Evolutionary conservation across 2,797 vertebrate species (phyloP).

Genomic region (Lepilemur ruficaudatus): DNA sequence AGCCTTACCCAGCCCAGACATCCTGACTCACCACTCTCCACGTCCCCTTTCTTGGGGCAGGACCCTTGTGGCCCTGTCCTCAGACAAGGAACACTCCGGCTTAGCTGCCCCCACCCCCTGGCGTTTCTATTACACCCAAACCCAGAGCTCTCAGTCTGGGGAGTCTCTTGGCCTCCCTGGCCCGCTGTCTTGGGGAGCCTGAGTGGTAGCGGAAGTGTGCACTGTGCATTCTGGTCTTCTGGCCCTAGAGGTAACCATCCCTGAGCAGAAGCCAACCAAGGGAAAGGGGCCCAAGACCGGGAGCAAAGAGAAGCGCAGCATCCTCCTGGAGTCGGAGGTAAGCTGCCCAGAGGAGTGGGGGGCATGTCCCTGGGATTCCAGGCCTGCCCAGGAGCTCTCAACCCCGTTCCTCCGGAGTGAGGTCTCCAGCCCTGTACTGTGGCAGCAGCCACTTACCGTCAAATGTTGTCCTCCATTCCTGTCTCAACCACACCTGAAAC

Average conservation of each 20-base stretch:
- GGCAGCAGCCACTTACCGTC: neutral
- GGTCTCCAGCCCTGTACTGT: neutral
- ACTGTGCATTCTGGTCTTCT: neutral
- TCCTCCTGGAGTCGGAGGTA: constrained; percentile 75
- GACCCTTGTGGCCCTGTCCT: neutral
- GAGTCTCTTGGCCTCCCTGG: neutral
- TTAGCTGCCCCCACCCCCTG: neutral
- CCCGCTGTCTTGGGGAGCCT: neutral
- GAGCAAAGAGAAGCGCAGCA: constrained; percentile 67
- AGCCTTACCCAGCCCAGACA: neutral
- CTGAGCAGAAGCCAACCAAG: constrained; percentile 73
- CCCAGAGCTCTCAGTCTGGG: neutral
- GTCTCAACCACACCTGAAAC: neutral
- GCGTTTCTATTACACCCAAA: neutral
- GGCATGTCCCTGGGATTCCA: neutral
- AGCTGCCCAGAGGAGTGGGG: neutral
- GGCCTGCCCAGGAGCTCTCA: no score
- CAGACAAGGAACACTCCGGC: neutral
- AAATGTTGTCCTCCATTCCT: neutral
- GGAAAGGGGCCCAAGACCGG: constrained; percentile 58
- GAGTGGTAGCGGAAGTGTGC: neutral
- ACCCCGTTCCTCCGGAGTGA: neutral
- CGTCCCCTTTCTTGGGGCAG: neutral
- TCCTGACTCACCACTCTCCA: neutral
- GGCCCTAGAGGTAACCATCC: constrained; percentile 49